Conservation (phyloP, 2,113 vertebrate genomes). For the Elephantulus edwardii region DNA sequence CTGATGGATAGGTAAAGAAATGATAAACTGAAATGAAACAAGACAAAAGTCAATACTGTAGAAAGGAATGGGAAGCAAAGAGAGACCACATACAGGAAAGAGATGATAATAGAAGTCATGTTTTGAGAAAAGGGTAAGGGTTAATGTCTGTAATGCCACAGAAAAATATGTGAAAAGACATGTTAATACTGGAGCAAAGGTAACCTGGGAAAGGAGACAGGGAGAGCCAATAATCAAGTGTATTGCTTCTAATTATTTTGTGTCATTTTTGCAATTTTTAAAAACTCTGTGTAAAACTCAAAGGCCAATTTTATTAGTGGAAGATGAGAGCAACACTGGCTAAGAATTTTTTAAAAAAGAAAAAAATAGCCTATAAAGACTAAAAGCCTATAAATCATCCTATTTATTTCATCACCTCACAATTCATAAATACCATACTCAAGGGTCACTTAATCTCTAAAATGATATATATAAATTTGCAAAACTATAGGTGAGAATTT, state of each 20-base stretch:
- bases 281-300: slow-evolving; percentile 35
- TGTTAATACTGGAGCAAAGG: background rate
- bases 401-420: background rate
- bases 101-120: no score
- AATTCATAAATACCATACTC: background rate
- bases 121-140: no score
- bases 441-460: background rate
- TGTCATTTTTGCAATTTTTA: background rate
- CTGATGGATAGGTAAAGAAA: background rate
- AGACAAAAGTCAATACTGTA: background rate
- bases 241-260: background rate
- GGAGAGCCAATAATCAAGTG: background rate
- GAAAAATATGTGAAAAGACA: background rate
- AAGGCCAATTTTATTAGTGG: background rate
- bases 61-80: no score
- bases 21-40: background rate
- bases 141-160: background rate
- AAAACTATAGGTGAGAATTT: background rate
- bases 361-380: background rate
- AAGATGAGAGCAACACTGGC: background rate
- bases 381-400: background rate
- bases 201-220: background rate
- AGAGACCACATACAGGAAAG: no score
- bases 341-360: background rate
- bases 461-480: background rate